A percentile compares a stretch with the other conserved stretches of the same genome.
Evolutionary conservation across 64 coral and sea anemone genomes (phyloP).

Genomic region (Montipora efflorescens): DNA sequence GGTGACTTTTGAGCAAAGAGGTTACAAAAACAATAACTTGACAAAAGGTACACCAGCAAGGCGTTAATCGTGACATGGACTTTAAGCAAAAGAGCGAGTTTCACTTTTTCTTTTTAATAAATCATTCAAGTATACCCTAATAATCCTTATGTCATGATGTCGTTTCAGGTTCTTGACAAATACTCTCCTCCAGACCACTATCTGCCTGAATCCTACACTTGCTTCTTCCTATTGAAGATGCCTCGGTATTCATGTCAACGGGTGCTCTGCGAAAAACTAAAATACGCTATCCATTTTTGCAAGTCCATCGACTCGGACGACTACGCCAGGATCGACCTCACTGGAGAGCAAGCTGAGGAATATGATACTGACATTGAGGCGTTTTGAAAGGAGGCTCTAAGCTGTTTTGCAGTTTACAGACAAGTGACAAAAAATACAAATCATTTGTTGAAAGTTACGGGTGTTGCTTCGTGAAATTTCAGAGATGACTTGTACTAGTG

Average conservation of each 20-base stretch:
- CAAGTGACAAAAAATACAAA: not conserved
- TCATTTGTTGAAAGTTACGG: no score
- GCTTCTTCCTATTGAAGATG: conserved; percentile 97
- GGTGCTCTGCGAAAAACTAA: conserved; percentile 97
- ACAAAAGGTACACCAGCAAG: no score
- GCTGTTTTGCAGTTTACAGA: not conserved
- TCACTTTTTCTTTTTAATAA: no score
- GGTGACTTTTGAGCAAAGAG: no score
- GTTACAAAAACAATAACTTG: no score
- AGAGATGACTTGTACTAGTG: no score
- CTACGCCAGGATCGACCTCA: conserved; percentile 98
- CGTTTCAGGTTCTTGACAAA: conserved; percentile 93
- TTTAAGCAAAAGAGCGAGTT: no score
- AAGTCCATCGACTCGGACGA: conserved; percentile 99
- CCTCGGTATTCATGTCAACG: conserved; percentile 97
- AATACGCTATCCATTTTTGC: conserved; percentile 98
- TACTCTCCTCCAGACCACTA: conserved; percentile 98
- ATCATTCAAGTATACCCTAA: not conserved
- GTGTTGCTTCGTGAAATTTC: no score
- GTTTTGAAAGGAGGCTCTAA: conserved; percentile 1
- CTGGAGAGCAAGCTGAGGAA: conserved; percentile 87
- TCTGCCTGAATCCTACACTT: conserved; percentile 96
- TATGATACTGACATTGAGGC: conserved; percentile 91
- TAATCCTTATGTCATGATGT: not conserved
- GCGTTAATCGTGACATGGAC: no score